These are phyloP conservation scores for Drosophila sp. DNA, from an alignment of 1,140 invertebrate species.

Conservation along the genomic window DNA sequence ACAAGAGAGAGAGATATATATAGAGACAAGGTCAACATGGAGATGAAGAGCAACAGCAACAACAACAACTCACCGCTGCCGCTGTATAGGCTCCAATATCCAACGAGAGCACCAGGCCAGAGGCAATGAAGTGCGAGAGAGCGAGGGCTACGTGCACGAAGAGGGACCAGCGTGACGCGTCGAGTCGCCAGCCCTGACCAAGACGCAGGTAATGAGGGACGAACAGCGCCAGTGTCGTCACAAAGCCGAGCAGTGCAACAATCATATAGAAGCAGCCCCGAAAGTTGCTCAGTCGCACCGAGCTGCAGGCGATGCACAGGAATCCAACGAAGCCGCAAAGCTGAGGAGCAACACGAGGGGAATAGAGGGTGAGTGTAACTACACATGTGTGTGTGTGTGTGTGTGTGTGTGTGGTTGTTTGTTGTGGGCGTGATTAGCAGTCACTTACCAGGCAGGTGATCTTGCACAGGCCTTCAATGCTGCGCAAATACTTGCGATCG, in stretches of 20 bases:
- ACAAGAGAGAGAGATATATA: not conserved
- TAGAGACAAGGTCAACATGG: conserved; percentile 2
- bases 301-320: conserved; percentile 67
- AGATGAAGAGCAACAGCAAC: conserved; percentile 2
- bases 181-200: conserved; percentile 54
- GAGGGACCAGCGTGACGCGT: conserved; percentile 50
- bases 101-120: conserved; percentile 65
- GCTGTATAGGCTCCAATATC: conserved; percentile 64
- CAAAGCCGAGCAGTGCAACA: conserved; percentile 52
- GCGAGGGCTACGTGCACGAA: conserved; percentile 52
- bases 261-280: conserved; percentile 67
- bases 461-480: conserved; percentile 63
- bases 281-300: conserved; percentile 69
- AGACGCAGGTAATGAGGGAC: conserved; percentile 49
- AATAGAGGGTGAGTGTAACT: too few relatives aligned
- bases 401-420: conserved; percentile 1
- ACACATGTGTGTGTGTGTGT: too few relatives aligned
- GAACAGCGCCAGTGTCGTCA: conserved; percentile 45
- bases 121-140: conserved; percentile 64
- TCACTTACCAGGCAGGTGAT: conserved; percentile 63
- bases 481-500: conserved; percentile 70
- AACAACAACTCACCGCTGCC: conserved; percentile 58
- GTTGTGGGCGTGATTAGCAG: not conserved
- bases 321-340: conserved; percentile 64
- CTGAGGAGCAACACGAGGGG: conserved; percentile 9